A percentile compares a stretch with the other conserved stretches of the same genome.
Evolutionary conservation across 2,113 vertebrate genomes (phyloP).

Genomic region (Epinephelus fuscoguttatus): DNA sequence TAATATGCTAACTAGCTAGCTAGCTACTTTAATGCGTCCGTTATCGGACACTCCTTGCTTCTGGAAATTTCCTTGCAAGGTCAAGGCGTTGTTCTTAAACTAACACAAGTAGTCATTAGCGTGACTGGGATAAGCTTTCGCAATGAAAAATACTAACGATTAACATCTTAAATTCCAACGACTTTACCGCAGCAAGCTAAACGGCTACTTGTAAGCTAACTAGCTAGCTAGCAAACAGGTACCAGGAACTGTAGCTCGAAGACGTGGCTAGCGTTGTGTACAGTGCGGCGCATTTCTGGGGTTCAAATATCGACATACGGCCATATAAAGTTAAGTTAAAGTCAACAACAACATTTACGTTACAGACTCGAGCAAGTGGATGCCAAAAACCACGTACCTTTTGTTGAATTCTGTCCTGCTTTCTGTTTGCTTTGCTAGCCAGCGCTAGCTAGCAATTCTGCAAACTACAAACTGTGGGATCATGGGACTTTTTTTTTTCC

Average conservation of each 20-base stretch:
- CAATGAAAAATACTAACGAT: background rate
- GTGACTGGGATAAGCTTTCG: fast-evolving
- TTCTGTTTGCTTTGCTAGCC: background rate
- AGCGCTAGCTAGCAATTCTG: conserved; percentile 25
- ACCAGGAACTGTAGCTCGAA: background rate
- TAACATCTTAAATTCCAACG: background rate
- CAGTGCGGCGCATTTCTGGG: background rate
- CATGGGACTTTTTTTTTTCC: conserved; percentile 46
- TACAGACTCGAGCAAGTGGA: too few relatives aligned
- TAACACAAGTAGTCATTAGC: fast-evolving
- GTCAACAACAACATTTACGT: fast-evolving
- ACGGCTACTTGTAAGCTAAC: background rate
- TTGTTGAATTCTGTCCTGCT: background rate
- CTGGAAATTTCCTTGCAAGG: fast-evolving
- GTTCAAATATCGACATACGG: background rate
- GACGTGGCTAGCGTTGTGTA: background rate
- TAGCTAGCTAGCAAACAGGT: background rate
- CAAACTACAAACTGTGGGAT: conserved; percentile 68
- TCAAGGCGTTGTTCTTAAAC: too few relatives aligned
- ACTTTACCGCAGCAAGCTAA: background rate
- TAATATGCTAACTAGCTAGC: conserved; percentile 17
- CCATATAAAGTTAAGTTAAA: too few relatives aligned
- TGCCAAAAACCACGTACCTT: conserved; percentile 6
- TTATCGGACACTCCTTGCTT: conserved; percentile 40
- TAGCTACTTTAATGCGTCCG: background rate